Base-by-base conservation (phyloP, 1,140 invertebrate species). In the Zaprionus davidi region DNA sequence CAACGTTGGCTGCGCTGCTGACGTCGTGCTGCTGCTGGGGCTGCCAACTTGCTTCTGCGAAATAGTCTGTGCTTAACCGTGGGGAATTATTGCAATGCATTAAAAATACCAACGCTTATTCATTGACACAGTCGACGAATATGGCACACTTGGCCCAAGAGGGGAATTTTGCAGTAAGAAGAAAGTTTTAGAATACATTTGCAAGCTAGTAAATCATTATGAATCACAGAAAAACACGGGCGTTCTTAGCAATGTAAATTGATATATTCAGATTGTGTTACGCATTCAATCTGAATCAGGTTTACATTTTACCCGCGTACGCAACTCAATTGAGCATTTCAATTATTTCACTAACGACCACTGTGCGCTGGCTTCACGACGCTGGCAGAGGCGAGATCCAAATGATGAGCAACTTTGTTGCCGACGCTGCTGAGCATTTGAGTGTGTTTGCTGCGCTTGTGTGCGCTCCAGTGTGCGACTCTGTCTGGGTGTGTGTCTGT, bases 351-450 rank as follows among this genome's bases (percentile, higher is more conserved):
- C 36, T 15, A 38, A 57, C 24, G 51, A 36, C 62, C 73, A 76
- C 68, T 76, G 68, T 76, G 56, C 73, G 44, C 41, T n/a, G 59
- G 66, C 71, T 66, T 46, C 68, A 11, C 17, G 4, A 13, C 73
- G 72, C 36, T 22, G 22, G 15, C 60, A 24, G 44, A 11, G 26
- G 31, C 77, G 83, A 84, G 82, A 87, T 87, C 83, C 80, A 76
- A 82, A 82, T 82, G 82, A 85, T 85, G 82, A 85, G 72, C 76
- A 79, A 79, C 76, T 63, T 78, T 78, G 67, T 71, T 64, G 71
- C 64, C 57, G 64, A 53, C 70, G 46, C 58, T 17, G 31, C 41
- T 74, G 66, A 75, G 79, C 60, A 78, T 84, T 85, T 86, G 79
- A 81, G 77, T 78, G 70, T 77, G 78, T 77, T 79, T 79, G 78